Base-by-base conservation (phyloP, 35 echinoderm and acorn worm genomes). In the Antedon bifida region DNA sequence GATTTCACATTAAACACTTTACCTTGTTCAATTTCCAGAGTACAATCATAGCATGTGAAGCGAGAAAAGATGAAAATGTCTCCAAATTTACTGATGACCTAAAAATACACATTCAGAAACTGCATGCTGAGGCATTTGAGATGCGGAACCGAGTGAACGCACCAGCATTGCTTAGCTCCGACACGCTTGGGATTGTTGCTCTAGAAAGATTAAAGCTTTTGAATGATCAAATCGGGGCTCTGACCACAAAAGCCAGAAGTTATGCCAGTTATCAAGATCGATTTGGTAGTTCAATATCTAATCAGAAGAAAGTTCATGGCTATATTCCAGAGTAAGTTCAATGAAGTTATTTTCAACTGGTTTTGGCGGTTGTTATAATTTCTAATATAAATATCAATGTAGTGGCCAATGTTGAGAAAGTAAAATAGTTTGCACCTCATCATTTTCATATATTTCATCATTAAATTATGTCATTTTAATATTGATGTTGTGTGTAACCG, bases 21-120 rank as follows among this genome's bases (percentile, higher is more conserved):
- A 29, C 38, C 14, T 34, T 77, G 0, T 88, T 73, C 30, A 31
- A 42, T 51, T 36, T 42, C 5, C 82, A 99, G 95, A 88, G 85
- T 30, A 83, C 86, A 19, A 99, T 99, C 74, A 86, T 99, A 28
- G 92, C 90, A 83, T 92, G 90, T 86, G 95, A 92, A 85, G 95
- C 95, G 34, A 99, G 92, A 88, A 99, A 92, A 80, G 95, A 99
- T 99, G 95, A 99, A 31, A 99, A 99, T 83, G 91, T 99, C 36
- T 82, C 84, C 85, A 99, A 99, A 77, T 99, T 92, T 45, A 99
- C 90, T 83, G 95, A 99, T 88, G 95, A 99, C 77, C 88, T 99
- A 46, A 99, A 99, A 74, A 92, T 31, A 29, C 95, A 99, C 81
- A 99, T 99, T 26, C 86, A 96, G 34, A 82, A 79, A 30, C 81